Conservation (phyloP, 2,113 vertebrate species). For the Cheirogaleus medius region DNA sequence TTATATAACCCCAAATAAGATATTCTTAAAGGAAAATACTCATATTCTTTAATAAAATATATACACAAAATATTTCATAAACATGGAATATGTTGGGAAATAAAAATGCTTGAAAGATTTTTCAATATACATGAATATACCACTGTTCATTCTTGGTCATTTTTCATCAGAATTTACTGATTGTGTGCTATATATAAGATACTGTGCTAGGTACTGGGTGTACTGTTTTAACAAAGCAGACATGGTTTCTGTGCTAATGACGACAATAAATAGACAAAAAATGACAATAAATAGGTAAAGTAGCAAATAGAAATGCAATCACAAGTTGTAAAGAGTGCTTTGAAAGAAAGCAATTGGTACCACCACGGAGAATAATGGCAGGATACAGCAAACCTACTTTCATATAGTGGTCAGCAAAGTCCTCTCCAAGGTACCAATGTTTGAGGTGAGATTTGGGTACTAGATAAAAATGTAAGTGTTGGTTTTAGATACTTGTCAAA, state of each 20-base stretch:
- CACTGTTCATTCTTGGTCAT: neutral
- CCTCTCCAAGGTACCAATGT: neutral
- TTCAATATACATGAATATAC: neutral
- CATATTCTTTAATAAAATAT: neutral
- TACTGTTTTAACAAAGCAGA: slow-evolving; percentile 17
- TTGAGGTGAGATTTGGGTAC: neutral
- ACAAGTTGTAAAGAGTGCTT: neutral
- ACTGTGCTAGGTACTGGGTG: neutral
- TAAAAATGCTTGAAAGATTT: slow-evolving; percentile 21
- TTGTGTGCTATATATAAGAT: neutral
- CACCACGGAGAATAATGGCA: neutral
- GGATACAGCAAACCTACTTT: neutral
- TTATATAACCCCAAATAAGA: neutral
- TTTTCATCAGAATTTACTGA: slow-evolving; percentile 8
- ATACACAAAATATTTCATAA: slow-evolving; percentile 8
- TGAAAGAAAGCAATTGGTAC: neutral
- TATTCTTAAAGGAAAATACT: slow-evolving; percentile 48
- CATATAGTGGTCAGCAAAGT: neutral
- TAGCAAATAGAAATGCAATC: neutral
- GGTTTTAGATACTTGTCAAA: slow-evolving; percentile 7
- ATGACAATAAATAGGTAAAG: neutral
- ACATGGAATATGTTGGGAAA: neutral
- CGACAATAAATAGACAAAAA: neutral
- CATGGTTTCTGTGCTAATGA: neutral
- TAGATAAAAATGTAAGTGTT: neutral